phyloP scores from a whole-genome alignment of 1,140 invertebrate species.

The Batillaria attramentaria region DNA sequence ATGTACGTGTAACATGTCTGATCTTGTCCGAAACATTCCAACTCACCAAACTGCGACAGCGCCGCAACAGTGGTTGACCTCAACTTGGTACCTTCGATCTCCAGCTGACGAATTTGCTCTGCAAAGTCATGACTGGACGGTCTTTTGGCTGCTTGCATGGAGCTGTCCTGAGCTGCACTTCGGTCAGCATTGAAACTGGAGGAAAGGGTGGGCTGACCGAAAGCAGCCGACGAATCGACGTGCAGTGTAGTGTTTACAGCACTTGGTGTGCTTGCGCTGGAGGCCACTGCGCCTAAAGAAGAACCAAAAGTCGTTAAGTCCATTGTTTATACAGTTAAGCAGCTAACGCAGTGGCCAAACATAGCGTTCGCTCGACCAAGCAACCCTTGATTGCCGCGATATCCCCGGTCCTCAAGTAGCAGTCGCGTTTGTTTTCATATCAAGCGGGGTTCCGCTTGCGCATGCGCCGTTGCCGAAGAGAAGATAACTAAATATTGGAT shows the following conservation, averaged over 20 bases:
- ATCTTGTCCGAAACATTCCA: constrained; percentile 34
- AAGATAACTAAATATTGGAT: neutral
- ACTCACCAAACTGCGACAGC: constrained; percentile 44
- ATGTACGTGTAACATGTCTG: constrained; percentile 41
- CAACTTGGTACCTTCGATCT: constrained; percentile 63
- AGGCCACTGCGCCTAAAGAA: constrained; percentile 22
- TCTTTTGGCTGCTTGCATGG: constrained; percentile 32
- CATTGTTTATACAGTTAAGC: constrained; percentile 5
- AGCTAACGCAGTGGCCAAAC: constrained; percentile 4
- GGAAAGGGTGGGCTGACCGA: constrained; percentile 1
- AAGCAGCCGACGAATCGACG: neutral
- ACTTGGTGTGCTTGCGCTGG: constrained; percentile 5
- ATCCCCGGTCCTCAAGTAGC: neutral
- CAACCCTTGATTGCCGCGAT: neutral
- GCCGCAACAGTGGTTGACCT: constrained; percentile 42
- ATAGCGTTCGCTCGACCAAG: neutral
- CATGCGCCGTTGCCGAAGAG: constrained; percentile 11
- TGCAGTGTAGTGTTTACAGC: neutral
- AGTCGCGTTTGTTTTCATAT: constrained; percentile 39
- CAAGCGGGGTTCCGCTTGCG: constrained; percentile 38
- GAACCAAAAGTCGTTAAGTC: constrained; percentile 18
- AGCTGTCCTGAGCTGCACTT: neutral
- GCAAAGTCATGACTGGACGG: constrained; percentile 52
- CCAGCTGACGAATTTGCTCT: constrained; percentile 58
- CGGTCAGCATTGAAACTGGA: neutral